Conservation (phyloP, 2,113 vertebrate species). For the Halichoeres trimaculatus region DNA sequence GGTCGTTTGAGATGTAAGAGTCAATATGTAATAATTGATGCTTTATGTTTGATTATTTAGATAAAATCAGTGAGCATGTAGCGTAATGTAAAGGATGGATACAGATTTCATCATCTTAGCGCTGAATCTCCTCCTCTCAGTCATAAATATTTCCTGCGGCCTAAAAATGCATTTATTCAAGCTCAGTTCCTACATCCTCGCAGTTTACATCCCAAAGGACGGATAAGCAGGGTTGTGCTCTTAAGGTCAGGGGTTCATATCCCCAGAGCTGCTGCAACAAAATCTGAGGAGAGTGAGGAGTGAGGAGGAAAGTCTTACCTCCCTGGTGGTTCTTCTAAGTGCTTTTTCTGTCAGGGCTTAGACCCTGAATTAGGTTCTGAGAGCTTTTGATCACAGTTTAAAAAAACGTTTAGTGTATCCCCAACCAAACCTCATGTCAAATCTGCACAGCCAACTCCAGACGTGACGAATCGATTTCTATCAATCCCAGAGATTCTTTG, state of each 20-base stretch:
- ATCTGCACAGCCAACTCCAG: slow-evolving; percentile 39
- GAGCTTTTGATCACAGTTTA: slow-evolving; percentile 57
- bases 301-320: slow-evolving; percentile 41
- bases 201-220: slow-evolving; percentile 32
- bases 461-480: too few species aligned
- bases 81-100: too few species aligned
- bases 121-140: background rate
- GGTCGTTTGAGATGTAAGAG: too few species aligned
- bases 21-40: too few species aligned
- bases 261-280: slow-evolving; percentile 21
- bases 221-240: slow-evolving; percentile 28
- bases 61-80: too few species aligned
- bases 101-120: too few species aligned
- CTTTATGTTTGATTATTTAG: too few species aligned
- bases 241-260: slow-evolving; percentile 54
- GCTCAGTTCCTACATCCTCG: slow-evolving; percentile 15
- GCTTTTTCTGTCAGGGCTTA: slow-evolving; percentile 55
- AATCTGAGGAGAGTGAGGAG: slow-evolving; percentile 18
- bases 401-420: slow-evolving; percentile 53
- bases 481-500: slow-evolving; percentile 30
- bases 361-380: slow-evolving; percentile 38
- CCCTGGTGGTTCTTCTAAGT: slow-evolving; percentile 49
- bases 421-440: background rate
- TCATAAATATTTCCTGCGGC: background rate
- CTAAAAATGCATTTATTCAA: background rate